A percentile compares a stretch with the other conserved stretches of the same genome.
phyloP scores from a whole-genome alignment of 2,113 vertebrate species.

The Zosterops japonicus region DNA sequence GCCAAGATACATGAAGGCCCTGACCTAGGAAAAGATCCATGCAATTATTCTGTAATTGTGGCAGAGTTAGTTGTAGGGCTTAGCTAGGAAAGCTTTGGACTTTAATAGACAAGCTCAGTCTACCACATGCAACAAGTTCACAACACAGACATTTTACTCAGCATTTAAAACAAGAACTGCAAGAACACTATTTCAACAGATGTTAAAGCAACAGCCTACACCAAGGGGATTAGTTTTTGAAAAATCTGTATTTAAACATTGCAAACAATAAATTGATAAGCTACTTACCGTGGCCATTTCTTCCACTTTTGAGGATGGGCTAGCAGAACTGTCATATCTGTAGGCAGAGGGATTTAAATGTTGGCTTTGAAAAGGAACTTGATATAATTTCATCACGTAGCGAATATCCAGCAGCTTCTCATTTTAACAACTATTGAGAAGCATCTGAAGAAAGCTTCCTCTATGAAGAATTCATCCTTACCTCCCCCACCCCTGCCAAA shows the following conservation, averaged over 20 bases:
- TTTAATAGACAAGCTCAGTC: neutral
- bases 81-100: neutral
- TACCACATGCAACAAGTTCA: neutral
- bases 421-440: neutral
- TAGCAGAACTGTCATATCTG: slow-evolving; percentile 60
- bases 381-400: neutral
- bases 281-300: slow-evolving; percentile 67
- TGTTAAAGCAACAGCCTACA: neutral
- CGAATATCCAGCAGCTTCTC: neutral
- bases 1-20: neutral
- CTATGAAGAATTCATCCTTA: neutral
- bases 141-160: neutral
- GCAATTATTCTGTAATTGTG: neutral
- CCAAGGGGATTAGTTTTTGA: neutral
- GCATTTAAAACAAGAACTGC: neutral
- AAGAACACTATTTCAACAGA: neutral
- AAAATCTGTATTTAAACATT: neutral
- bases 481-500: neutral
- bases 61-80: neutral
- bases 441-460: neutral
- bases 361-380: slow-evolving; percentile 5
- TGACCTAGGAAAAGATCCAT: neutral
- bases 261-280: neutral
- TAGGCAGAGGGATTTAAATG: slow-evolving; percentile 47
- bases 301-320: slow-evolving; percentile 26